phyloP scores from a whole-genome alignment of 2,797 vertebrate genomes.

The Propithecus deckenii region DNA sequence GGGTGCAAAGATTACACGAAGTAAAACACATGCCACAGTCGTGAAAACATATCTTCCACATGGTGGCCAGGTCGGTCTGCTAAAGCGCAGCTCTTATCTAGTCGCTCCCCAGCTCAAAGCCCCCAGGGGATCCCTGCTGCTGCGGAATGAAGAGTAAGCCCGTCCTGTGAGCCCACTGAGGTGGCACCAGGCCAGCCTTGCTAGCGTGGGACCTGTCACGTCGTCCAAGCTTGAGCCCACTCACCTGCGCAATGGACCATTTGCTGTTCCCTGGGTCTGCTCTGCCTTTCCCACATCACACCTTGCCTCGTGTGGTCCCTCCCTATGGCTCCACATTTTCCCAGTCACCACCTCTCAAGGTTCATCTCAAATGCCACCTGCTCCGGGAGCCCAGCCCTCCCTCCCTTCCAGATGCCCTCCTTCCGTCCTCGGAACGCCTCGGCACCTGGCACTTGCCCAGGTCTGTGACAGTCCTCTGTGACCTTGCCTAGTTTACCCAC shows the following conservation, averaged over 20 bases:
- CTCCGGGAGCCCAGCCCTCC: background rate
- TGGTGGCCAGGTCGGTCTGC: background rate
- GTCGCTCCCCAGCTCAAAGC: background rate
- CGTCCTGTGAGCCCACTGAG: background rate
- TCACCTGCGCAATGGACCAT: background rate
- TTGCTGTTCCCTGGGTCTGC: background rate
- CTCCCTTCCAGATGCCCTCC: background rate
- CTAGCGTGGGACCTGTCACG: fast-evolving
- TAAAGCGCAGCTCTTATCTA: background rate
- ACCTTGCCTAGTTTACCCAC: background rate
- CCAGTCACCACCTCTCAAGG: background rate
- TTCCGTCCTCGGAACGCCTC: background rate
- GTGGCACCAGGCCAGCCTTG: background rate
- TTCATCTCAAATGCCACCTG: background rate
- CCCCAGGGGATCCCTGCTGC: background rate
- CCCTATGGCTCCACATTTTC: background rate
- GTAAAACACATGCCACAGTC: background rate
- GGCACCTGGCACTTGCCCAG: background rate
- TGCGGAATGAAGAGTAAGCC: background rate
- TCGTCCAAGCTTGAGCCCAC: background rate
- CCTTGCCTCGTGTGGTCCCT: too few species aligned
- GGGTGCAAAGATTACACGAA: background rate
- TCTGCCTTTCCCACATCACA: background rate
- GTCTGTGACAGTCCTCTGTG: background rate
- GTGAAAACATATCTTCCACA: background rate